Base-by-base conservation (phyloP, 2,113 vertebrate species). In the Nothocercus nigrocapillus region DNA sequence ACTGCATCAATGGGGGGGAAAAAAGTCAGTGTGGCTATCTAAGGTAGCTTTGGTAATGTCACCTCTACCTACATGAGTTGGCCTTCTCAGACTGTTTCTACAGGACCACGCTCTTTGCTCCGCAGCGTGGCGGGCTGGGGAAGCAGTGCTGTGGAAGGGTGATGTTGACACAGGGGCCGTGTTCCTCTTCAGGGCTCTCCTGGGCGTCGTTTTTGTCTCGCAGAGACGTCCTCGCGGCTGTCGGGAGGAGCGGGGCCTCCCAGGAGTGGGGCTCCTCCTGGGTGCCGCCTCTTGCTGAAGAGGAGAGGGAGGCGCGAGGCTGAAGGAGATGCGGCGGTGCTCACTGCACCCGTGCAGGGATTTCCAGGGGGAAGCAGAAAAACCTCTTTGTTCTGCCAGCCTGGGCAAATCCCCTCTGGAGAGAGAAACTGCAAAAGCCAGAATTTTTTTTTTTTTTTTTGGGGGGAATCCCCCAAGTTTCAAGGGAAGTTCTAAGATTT, bases 321-420 rank as follows among this genome's bases (percentile, higher is more conserved):
- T 36, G 54, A 58, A 45, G 68, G 53, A 51, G 54, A 61, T 62
- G 36, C 70, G 80, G 36, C 68, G 49, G 1, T 0, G 0, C 32
- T 51, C 6, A 38, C 32, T 20, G 15, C 44, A 53, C 1, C 47
- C 25, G 56, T 5, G 5, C 44, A 8, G 96, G 85, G 77, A 54
- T 94, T 96, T 96, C 85, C 92, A 88, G n/a, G 27, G 45, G 82
- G 88, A 93, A 82, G 82, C 68, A 85, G 68, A 53, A 90, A 79
- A 38, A 18, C 5, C 47, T 69, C 68, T 81, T 78, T 1, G 1
- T 86, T 78, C 61, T 72, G 20, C 44, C 28, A 69, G 53, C 42
- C 83, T 19, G 16, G 69, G 38, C 56, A 72, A 72, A 63, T 77
- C 70, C 73, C 40, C 5, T 6, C 7, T 42, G 20, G 0, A 0